phyloP scores from a whole-genome alignment of 2,797 vertebrate genomes.

The Enteromius radiatus region DNA sequence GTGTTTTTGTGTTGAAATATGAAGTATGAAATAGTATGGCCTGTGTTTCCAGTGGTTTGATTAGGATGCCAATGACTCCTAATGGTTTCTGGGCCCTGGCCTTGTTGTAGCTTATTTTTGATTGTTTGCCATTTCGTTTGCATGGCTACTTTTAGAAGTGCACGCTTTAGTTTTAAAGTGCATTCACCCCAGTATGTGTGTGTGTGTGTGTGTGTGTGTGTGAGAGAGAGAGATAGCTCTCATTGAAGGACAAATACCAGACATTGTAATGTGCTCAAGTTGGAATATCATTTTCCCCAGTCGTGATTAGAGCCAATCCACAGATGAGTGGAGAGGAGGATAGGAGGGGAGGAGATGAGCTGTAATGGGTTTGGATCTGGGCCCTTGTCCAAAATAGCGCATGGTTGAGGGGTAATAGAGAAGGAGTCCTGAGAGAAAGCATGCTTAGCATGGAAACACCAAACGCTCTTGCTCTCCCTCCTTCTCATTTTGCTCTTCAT shows the following conservation, averaged over 20 bases:
- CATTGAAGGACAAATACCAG: slow-evolving; percentile 64
- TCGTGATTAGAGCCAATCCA: slow-evolving; percentile 66
- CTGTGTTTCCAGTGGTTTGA: not conserved
- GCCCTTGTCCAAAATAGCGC: slow-evolving; percentile 69
- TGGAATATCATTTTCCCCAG: slow-evolving; percentile 63
- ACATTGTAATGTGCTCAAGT: slow-evolving; percentile 60
- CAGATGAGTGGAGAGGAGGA: slow-evolving; percentile 51
- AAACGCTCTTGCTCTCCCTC: slow-evolving; percentile 17
- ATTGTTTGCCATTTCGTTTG: slow-evolving; percentile 21
- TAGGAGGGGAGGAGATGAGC: slow-evolving; percentile 56
- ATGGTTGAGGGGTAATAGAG: slow-evolving; percentile 66
- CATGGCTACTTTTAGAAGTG: not conserved
- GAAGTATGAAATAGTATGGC: not conserved
- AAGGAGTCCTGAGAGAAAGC: slow-evolving; percentile 52
- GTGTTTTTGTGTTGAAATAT: not conserved
- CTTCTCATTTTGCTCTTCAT: slow-evolving; percentile 29
- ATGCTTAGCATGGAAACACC: slow-evolving; percentile 53
- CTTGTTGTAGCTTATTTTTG: slow-evolving; percentile 5
- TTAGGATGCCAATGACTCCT: slow-evolving; percentile 66
- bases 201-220: not conserved
- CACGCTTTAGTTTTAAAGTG: not conserved
- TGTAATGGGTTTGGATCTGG: slow-evolving; percentile 68
- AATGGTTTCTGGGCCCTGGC: slow-evolving; percentile 55
- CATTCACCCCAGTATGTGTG: not conserved
- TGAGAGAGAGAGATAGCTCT: slow-evolving; percentile 35